Conservation (phyloP, 2,113 vertebrate genomes). For the Sinocyclocheilus maitianheensis region DNA sequence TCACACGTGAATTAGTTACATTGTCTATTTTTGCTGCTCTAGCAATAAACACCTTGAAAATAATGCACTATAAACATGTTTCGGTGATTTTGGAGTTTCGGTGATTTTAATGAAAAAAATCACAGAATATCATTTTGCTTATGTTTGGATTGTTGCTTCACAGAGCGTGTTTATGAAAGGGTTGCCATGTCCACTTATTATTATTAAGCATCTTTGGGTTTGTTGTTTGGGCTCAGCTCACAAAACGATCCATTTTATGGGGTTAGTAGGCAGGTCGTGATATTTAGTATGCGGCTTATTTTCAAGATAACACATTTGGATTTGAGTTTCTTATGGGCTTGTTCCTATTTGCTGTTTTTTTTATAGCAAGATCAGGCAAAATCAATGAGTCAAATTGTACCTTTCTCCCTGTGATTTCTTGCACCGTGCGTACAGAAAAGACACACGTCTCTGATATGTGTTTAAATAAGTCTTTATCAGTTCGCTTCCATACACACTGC, state of each 20-base stretch:
- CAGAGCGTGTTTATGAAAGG: not conserved
- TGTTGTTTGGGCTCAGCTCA: not conserved
- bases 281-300: not conserved
- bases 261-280: not conserved
- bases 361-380: not conserved
- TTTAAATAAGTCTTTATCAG: not conserved
- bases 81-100: too few relatives aligned
- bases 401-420: not conserved
- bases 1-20: too few relatives aligned
- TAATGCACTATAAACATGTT: too few relatives aligned
- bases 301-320: not conserved
- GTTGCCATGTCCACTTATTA: not conserved
- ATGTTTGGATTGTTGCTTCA: too few relatives aligned
- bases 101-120: too few relatives aligned
- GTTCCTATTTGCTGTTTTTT: not conserved
- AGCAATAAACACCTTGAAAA: too few relatives aligned
- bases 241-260: not conserved
- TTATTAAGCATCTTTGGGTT: not conserved
- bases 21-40: too few relatives aligned
- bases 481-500: too few relatives aligned
- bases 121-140: not conserved
- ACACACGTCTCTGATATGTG: not conserved
- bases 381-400: not conserved
- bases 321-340: not conserved
- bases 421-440: too few relatives aligned